These are phyloP conservation scores for Trematomus bernacchii DNA, from an alignment of 2,797 vertebrate species.

Conservation along the genomic window DNA sequence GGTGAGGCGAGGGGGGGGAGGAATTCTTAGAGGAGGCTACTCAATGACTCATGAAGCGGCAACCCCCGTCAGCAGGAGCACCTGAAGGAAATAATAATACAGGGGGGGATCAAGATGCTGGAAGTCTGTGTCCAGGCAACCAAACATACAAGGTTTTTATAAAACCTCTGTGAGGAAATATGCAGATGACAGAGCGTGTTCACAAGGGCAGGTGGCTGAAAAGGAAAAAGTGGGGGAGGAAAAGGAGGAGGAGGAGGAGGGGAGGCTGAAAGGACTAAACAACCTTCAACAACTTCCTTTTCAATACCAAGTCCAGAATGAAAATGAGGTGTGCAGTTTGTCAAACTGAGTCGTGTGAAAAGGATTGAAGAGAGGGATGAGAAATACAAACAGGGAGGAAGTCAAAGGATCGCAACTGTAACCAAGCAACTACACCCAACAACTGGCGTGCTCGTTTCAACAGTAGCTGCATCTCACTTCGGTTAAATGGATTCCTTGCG, in stretches of 20 bases:
- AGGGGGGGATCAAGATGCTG: conserved; percentile 27
- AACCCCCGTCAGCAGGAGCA: conserved; percentile 46
- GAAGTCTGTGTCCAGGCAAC: conserved; percentile 69
- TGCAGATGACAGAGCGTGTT: conserved; percentile 59
- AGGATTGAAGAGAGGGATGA: neutral
- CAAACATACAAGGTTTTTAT: conserved; percentile 28
- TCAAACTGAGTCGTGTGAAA: conserved; percentile 18
- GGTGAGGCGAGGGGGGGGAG: neutral
- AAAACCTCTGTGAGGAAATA: neutral
- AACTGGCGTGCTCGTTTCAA: conserved; percentile 52
- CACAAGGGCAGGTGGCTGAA: conserved; percentile 65
- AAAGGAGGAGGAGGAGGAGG: conserved; percentile 54
- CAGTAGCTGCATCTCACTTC: neutral
- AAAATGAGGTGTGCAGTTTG: conserved; percentile 46
- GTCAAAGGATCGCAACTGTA: conserved; percentile 74
- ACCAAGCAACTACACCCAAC: conserved; percentile 79
- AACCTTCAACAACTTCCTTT: conserved; percentile 66
- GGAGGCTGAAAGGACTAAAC: conserved; percentile 63
- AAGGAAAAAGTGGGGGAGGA: conserved; percentile 56
- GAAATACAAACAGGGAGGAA: conserved; percentile 24
- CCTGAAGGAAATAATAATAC: conserved; percentile 53
- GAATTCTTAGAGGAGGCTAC: conserved; percentile 41
- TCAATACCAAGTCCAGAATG: conserved; percentile 30
- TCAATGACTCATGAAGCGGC: conserved; percentile 63
- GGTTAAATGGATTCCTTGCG: too few species aligned